These are phyloP conservation scores for Mesorhabditis sp. DNA, from an alignment of 2,888 invertebrate genomes.

Conservation along the genomic window DNA sequence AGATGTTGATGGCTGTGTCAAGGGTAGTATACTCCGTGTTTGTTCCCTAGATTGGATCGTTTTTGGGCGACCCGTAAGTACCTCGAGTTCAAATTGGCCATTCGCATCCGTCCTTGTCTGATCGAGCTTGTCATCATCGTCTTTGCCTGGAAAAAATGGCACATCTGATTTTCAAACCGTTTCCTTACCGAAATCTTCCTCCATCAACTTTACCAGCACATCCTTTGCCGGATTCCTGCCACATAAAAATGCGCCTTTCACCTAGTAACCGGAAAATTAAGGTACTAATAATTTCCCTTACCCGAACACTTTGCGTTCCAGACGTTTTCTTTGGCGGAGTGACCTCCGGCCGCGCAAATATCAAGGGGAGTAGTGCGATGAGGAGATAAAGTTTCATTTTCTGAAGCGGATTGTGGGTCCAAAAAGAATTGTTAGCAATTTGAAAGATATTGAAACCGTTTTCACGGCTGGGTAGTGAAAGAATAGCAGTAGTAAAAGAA, in stretches of 20 bases:
- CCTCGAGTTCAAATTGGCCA: constrained; percentile 43
- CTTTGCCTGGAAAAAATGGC: constrained; percentile 36
- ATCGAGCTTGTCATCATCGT: constrained; percentile 54
- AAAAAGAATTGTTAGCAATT: neutral
- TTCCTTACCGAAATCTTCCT: constrained; percentile 50
- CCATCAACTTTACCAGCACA: constrained; percentile 54
- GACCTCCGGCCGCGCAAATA: neutral
- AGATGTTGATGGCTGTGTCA: constrained; percentile 54
- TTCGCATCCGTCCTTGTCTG: constrained; percentile 41
- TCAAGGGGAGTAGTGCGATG: neutral
- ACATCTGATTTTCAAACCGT: constrained; percentile 8
- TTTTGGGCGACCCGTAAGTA: constrained; percentile 13
- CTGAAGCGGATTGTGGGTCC: too few species aligned
- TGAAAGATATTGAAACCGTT: neutral
- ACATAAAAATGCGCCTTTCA: constrained; percentile 44
- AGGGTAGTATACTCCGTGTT: constrained; percentile 53
- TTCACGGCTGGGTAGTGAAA: neutral
- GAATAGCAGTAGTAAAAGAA: neutral
- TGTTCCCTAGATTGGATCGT: neutral
- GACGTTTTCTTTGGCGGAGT: constrained; percentile 7
- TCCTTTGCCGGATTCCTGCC: constrained; percentile 44
- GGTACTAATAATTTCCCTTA: too few species aligned
- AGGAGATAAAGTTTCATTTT: constrained; percentile 5
- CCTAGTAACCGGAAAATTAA: constrained; percentile 17
- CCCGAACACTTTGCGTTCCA: constrained; percentile 13